A percentile compares a stretch with the other conserved stretches of the same genome.
phyloP scores from a whole-genome alignment of 2,797 vertebrate genomes.

The Sebastiscus albofasciatus region DNA sequence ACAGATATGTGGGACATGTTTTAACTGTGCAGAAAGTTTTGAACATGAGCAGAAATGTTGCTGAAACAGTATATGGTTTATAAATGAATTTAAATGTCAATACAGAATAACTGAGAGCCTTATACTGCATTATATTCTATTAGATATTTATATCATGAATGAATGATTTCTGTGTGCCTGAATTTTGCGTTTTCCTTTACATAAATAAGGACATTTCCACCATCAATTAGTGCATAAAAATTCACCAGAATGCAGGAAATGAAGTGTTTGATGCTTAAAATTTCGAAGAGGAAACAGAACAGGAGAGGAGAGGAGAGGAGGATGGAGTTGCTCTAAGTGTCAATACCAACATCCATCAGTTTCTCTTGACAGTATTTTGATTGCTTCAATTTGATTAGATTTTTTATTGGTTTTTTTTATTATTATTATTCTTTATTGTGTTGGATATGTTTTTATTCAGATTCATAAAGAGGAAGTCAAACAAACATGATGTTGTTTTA shows the following conservation, averaged over 20 bases:
- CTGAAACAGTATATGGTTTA: not conserved
- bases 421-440: too few species aligned
- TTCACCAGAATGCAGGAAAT: too few species aligned
- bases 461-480: not conserved
- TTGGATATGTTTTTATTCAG: not conserved
- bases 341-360: not conserved
- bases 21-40: not conserved
- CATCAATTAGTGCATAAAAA: too few species aligned
- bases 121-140: too few species aligned
- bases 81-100: too few species aligned
- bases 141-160: fast-evolving
- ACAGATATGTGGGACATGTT: not conserved
- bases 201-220: too few species aligned
- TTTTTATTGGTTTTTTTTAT: not conserved
- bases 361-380: not conserved
- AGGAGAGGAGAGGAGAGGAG: not conserved
- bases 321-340: not conserved
- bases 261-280: too few species aligned
- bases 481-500: too few species aligned
- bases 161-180: too few species aligned
- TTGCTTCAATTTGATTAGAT: not conserved
- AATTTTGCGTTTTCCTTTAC: too few species aligned
- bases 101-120: too few species aligned
- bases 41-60: not conserved
- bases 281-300: not conserved